These are phyloP conservation scores for Pempheris klunzingeri DNA, from an alignment of 2,797 vertebrate species.

Conservation along the genomic window DNA sequence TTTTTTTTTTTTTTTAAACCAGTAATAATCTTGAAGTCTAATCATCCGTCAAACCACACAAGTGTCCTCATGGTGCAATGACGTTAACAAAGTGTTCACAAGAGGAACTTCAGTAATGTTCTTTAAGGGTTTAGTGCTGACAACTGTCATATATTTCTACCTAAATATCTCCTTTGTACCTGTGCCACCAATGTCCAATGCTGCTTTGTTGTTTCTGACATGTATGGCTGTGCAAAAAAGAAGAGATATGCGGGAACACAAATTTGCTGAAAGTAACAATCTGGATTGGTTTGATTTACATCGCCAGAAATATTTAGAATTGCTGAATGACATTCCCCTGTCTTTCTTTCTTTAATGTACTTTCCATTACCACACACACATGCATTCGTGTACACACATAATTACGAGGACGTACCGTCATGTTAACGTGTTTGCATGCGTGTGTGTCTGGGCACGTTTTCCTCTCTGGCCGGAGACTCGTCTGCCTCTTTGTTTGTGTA, in stretches of 20 bases:
- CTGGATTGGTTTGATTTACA: not conserved
- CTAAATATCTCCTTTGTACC: not conserved
- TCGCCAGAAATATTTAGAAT: not conserved
- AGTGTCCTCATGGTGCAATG: not conserved
- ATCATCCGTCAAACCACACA: not conserved
- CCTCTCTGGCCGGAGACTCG: constrained; percentile 26
- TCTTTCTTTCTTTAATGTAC: not conserved
- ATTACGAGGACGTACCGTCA: constrained; percentile 26
- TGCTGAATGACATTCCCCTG: not conserved
- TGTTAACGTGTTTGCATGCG: constrained; percentile 29
- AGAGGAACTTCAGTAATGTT: not conserved
- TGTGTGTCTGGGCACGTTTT: constrained; percentile 28
- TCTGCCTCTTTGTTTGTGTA: constrained; percentile 65
- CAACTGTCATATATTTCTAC: not conserved
- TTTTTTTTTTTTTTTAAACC: not conserved
- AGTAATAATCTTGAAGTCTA: not conserved
- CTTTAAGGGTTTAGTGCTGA: not conserved
- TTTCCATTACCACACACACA: not conserved
- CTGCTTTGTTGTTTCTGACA: not conserved
- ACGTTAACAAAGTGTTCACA: not conserved
- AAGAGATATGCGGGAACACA: not conserved
- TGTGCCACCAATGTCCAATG: not conserved
- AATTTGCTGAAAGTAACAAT: not conserved
- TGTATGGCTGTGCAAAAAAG: not conserved
- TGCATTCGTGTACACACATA: not conserved